Percentiles rank a stretch among this genome's conserved stretches.
These are phyloP conservation scores for Mythimna albipuncta DNA, from an alignment of 2,888 invertebrate species.

Conservation along the genomic window DNA sequence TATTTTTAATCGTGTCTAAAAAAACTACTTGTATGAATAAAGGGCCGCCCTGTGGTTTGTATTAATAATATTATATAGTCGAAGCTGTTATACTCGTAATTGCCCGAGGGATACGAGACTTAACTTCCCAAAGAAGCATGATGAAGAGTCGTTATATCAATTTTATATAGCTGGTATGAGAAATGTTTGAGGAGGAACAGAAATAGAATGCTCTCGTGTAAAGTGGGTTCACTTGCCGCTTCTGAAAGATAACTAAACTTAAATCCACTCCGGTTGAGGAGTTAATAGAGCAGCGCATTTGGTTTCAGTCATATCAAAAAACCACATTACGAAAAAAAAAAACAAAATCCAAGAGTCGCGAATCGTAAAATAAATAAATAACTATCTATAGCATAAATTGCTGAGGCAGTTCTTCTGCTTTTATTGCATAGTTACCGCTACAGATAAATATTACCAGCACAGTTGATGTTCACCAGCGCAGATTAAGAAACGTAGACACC, in stretches of 20 bases:
- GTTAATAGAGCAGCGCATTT: not conserved
- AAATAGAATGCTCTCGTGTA: slow-evolving; percentile 6
- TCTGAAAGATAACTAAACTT: not conserved
- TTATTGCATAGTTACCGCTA: not conserved
- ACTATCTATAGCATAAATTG: too few species aligned
- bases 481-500: not conserved
- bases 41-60: not conserved
- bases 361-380: too few species aligned
- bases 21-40: slow-evolving; percentile 1
- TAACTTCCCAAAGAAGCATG: not conserved
- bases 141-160: slow-evolving; percentile 7
- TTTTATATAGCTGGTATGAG: slow-evolving; percentile 4
- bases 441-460: not conserved
- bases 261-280: not conserved
- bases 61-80: slow-evolving; percentile 4
- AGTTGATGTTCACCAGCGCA: not conserved
- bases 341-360: too few species aligned
- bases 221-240: not conserved
- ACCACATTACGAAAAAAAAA: too few species aligned
- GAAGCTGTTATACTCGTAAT: not conserved
- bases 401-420: not conserved
- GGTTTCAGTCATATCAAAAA: not conserved
- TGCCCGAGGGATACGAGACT: slow-evolving; percentile 1
- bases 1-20: slow-evolving; percentile 18
- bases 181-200: not conserved